These are phyloP conservation scores for Drosophila setifemur DNA, from an alignment of 1,140 invertebrate genomes.

Conservation along the genomic window DNA sequence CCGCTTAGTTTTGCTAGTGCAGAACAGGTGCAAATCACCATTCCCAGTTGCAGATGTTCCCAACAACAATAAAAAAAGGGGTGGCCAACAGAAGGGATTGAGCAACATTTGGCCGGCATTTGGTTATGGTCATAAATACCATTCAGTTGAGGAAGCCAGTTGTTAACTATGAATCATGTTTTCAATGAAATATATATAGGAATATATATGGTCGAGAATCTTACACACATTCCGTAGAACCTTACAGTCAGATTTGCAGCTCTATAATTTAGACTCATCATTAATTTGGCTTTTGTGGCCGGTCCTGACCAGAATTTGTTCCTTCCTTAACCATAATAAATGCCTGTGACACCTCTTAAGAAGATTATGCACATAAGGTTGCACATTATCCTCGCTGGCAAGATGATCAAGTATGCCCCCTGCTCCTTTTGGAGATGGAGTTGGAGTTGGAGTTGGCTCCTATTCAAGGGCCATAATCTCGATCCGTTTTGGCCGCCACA, in stretches of 20 bases:
- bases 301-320: background rate
- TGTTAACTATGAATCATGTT: background rate
- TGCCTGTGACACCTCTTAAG: slow-evolving; percentile 55
- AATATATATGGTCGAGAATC: no score
- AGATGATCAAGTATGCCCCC: slow-evolving; percentile 3
- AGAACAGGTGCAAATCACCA: slow-evolving; percentile 29
- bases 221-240: slow-evolving; percentile 7
- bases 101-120: slow-evolving; percentile 19
- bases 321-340: slow-evolving; percentile 29
- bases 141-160: background rate
- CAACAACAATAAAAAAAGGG: no score
- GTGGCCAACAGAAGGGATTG: slow-evolving; percentile 24
- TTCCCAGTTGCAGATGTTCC: slow-evolving; percentile 23
- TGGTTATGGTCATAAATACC: background rate
- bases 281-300: slow-evolving; percentile 42
- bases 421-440: background rate
- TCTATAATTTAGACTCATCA: slow-evolving; percentile 43
- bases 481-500: slow-evolving; percentile 52
- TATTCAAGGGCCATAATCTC: slow-evolving; percentile 59
- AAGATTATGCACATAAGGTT: slow-evolving; percentile 56
- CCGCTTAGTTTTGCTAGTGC: slow-evolving; percentile 48
- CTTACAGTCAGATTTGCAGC: background rate
- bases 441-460: slow-evolving; percentile 7
- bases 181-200: background rate
- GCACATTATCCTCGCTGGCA: slow-evolving; percentile 43